These are phyloP conservation scores for Saccostrea cuccullata DNA, from an alignment of 1,140 invertebrate genomes.

Conservation along the genomic window DNA sequence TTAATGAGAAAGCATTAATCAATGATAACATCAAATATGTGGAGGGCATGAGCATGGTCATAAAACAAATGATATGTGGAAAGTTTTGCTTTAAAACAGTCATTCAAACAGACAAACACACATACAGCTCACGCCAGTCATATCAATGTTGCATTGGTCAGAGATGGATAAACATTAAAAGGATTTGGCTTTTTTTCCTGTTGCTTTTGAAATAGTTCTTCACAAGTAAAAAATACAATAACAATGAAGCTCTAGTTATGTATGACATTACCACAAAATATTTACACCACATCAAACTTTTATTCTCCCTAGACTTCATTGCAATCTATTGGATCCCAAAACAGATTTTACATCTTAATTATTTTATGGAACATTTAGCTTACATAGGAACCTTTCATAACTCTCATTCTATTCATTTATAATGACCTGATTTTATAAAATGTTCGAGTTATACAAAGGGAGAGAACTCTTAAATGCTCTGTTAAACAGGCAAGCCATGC, in stretches of 20 bases:
- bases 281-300: neutral
- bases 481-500: slow-evolving; percentile 18
- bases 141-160: slow-evolving; percentile 21
- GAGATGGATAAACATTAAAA: neutral
- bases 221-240: neutral
- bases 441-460: neutral
- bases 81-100: neutral
- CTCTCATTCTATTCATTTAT: neutral
- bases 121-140: neutral
- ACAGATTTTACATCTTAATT: too few relatives aligned
- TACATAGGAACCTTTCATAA: too few relatives aligned
- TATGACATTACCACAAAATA: neutral
- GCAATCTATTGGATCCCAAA: too few relatives aligned
- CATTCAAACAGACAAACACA: neutral
- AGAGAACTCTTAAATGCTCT: neutral
- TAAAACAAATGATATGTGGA: slow-evolving; percentile 19
- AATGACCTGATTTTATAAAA: slow-evolving; percentile 1
- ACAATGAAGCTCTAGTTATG: neutral
- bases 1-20: neutral
- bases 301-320: neutral
- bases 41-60: neutral
- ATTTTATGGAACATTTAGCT: too few relatives aligned
- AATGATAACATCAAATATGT: neutral
- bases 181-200: slow-evolving; percentile 8
- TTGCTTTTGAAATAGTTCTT: neutral